phyloP scores from a whole-genome alignment of 2,888 invertebrate genomes.

The Euphydryas editha region DNA sequence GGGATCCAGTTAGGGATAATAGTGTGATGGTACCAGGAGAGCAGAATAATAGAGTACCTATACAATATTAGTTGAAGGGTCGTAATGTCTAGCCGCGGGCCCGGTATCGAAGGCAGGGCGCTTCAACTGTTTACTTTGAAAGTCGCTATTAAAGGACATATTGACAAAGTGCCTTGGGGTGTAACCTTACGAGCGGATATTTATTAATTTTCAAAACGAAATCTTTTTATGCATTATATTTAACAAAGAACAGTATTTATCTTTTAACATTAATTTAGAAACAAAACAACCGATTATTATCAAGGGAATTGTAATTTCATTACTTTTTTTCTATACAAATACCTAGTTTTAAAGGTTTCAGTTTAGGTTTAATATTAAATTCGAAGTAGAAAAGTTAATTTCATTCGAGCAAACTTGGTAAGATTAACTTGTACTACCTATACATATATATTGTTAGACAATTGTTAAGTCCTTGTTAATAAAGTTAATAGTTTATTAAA shows the following conservation, averaged over 20 bases:
- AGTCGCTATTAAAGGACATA: slow-evolving; percentile 19
- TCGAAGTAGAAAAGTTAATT: background rate
- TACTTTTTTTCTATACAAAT: background rate
- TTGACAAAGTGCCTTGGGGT: slow-evolving; percentile 19
- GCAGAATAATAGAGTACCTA: slow-evolving; percentile 25
- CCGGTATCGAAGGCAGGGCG: slow-evolving; percentile 13
- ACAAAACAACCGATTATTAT: background rate
- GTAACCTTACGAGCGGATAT: slow-evolving; percentile 4
- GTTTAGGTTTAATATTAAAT: background rate
- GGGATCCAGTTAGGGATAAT: slow-evolving; percentile 33
- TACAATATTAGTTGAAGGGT: slow-evolving; percentile 18
- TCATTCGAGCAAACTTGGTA: background rate
- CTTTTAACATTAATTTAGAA: background rate
- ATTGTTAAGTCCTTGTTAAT: background rate
- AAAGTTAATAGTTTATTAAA: too few species aligned
- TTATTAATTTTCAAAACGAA: background rate
- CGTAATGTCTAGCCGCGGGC: slow-evolving; percentile 9
- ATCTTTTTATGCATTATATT: background rate
- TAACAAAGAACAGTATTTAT: background rate
- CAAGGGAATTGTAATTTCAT: background rate
- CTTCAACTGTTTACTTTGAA: slow-evolving; percentile 14
- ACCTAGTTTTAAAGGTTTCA: background rate
- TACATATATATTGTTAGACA: background rate
- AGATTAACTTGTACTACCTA: background rate
- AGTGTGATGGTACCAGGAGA: slow-evolving; percentile 25